These are phyloP conservation scores for Caradrina kadenii DNA, from an alignment of 2,888 invertebrate genomes.

Conservation along the genomic window DNA sequence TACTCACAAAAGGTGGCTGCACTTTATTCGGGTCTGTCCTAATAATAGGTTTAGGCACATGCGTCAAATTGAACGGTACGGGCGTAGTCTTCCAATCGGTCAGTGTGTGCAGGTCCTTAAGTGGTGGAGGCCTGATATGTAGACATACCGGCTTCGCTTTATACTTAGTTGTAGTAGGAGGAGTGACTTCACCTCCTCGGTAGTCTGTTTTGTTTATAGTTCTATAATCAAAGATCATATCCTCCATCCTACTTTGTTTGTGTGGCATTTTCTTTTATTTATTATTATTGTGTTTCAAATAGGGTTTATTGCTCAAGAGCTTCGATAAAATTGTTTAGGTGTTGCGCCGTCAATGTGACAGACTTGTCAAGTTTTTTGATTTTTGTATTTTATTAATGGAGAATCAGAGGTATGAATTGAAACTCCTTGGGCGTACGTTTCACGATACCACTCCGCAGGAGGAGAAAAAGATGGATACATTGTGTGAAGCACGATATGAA, in stretches of 20 bases:
- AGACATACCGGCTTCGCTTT: conserved; percentile 58
- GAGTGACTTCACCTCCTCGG: conserved; percentile 57
- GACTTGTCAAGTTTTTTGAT: background rate
- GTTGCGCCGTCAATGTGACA: conserved; percentile 11
- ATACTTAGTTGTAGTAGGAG: conserved; percentile 57
- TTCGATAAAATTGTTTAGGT: background rate
- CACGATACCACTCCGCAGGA: no score
- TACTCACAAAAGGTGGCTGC: conserved; percentile 73
- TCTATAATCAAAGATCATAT: conserved; percentile 73
- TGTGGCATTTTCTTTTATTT: conserved; percentile 56
- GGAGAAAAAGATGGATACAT: no score
- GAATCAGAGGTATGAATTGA: no score
- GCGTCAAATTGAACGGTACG: conserved; percentile 72
- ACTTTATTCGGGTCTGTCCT: conserved; percentile 68
- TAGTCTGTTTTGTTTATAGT: conserved; percentile 72
- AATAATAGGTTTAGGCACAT: conserved; percentile 67
- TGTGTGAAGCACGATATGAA: no score
- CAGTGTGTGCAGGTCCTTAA: conserved; percentile 75
- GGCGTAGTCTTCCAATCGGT: conserved; percentile 64
- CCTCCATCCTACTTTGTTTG: conserved; percentile 55
- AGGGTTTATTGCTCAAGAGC: background rate
- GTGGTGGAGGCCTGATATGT: conserved; percentile 45
- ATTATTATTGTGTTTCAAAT: no score
- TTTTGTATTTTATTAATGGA: background rate
- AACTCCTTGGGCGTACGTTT: no score